Evolutionary conservation across 92 coral and sea anemone genomes (phyloP).

Genomic region (Actinostola sp.): DNA sequence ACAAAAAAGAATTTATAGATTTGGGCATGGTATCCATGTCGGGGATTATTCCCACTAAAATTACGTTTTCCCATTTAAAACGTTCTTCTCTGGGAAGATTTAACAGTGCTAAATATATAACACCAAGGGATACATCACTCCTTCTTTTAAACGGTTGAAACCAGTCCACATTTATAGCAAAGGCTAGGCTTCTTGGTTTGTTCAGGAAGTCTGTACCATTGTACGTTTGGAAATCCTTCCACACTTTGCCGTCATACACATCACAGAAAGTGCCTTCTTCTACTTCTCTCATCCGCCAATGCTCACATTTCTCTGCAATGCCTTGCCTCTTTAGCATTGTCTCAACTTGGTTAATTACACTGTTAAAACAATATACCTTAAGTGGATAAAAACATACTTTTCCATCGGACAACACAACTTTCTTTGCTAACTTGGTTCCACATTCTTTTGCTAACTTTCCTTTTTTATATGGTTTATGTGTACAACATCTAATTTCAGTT

Average conservation of each 20-base stretch:
- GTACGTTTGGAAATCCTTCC: slow-evolving; percentile 41
- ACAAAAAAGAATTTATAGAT: slow-evolving; percentile 24
- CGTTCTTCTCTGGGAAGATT: slow-evolving; percentile 53
- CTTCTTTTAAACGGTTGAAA: slow-evolving; percentile 43
- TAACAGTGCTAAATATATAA: slow-evolving; percentile 47
- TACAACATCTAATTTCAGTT: slow-evolving; percentile 14
- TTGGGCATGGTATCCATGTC: slow-evolving; percentile 46
- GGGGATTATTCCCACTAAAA: slow-evolving; percentile 39
- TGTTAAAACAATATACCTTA: slow-evolving; percentile 38
- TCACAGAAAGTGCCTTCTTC: slow-evolving; percentile 17
- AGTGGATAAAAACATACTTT: slow-evolving; percentile 30
- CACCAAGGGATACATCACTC: slow-evolving; percentile 47
- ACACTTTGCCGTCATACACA: slow-evolving; percentile 51
- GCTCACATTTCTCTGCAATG: slow-evolving; percentile 42
- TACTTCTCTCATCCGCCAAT: slow-evolving; percentile 34
- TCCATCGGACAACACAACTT: slow-evolving; percentile 34
- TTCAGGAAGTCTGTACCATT: slow-evolving; percentile 40
- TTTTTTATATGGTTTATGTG: slow-evolving; percentile 20
- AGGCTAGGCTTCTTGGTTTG: slow-evolving; percentile 30
- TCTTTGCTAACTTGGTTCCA: slow-evolving; percentile 35
- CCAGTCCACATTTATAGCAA: slow-evolving; percentile 57
- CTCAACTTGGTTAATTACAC: slow-evolving; percentile 37
- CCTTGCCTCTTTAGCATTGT: slow-evolving; percentile 40
- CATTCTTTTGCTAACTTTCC: slow-evolving; percentile 42
- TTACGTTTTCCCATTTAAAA: slow-evolving; percentile 42